These are phyloP conservation scores for Drosophila ananassae DNA, from an alignment of 1,140 invertebrate genomes.

Conservation along the genomic window DNA sequence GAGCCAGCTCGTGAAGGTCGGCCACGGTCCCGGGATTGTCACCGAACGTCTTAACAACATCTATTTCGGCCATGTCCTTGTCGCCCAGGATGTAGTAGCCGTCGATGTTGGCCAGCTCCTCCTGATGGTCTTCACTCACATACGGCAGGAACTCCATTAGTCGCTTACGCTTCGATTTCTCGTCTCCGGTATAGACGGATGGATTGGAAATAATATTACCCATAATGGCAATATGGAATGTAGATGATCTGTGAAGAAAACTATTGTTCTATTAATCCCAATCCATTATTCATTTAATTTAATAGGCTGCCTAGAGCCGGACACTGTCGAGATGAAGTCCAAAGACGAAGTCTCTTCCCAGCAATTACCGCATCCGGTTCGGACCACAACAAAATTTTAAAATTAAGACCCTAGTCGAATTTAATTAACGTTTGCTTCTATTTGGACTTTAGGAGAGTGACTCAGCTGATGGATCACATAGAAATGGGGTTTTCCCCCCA, in stretches of 20 bases:
- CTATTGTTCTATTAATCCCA: no score
- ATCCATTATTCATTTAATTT: constrained; percentile 17
- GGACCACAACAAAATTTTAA: constrained; percentile 22
- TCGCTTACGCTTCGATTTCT: neutral
- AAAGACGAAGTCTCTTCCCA: constrained; percentile 17
- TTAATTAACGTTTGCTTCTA: constrained; percentile 27
- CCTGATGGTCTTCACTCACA: neutral
- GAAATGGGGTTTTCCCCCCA: neutral
- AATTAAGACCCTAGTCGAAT: constrained; percentile 14
- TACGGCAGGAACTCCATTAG: neutral
- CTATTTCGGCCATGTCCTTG: no score
- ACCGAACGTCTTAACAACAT: neutral
- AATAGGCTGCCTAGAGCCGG: constrained; percentile 1
- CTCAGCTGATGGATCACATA: neutral
- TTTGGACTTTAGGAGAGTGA: neutral
- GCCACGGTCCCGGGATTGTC: neutral
- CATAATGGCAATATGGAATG: neutral
- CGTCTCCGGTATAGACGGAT: neutral
- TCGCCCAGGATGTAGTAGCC: no score
- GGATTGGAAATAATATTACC: neutral
- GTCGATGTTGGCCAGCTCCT: neutral
- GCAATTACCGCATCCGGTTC: constrained; percentile 75
- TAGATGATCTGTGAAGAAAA: neutral
- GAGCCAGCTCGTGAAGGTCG: neutral
- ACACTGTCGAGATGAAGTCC: constrained; percentile 8